Percentiles rank a stretch among this genome's conserved stretches.
These are phyloP conservation scores for Ruditapes philippinarum DNA, from an alignment of 1,140 invertebrate species.

Conservation along the genomic window DNA sequence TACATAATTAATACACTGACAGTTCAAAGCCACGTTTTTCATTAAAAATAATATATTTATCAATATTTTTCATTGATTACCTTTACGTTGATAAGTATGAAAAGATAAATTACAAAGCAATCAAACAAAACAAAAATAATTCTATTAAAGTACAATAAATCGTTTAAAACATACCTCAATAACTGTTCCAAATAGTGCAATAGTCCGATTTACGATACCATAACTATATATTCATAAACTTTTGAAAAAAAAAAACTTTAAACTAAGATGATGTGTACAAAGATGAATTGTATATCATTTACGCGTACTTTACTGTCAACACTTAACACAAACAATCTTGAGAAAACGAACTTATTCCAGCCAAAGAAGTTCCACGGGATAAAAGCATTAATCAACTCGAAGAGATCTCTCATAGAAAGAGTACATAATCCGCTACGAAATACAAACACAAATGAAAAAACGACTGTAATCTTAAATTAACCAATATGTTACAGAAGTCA, in stretches of 20 bases:
- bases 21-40: no score
- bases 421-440: conserved; percentile 18
- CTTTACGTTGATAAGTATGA: no score
- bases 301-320: background rate
- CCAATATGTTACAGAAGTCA: conserved; percentile 30
- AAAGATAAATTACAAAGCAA: no score
- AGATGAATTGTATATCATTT: background rate
- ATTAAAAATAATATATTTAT: no score
- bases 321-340: background rate
- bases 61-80: no score
- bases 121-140: no score
- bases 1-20: no score
- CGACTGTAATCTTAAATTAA: conserved; percentile 33
- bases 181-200: background rate
- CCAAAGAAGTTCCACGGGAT: background rate
- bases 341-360: conserved; percentile 9
- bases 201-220: background rate
- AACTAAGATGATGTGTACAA: background rate
- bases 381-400: conserved; percentile 17
- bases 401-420: background rate
- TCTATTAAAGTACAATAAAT: no score
- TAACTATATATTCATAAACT: background rate
- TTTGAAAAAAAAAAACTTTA: background rate
- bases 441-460: conserved; percentile 2
- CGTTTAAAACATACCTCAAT: no score